Percentiles rank a stretch among this genome's conserved stretches.
Evolutionary conservation across 2,113 vertebrate genomes (phyloP).

Genomic region (Aegithalos caudatus): DNA sequence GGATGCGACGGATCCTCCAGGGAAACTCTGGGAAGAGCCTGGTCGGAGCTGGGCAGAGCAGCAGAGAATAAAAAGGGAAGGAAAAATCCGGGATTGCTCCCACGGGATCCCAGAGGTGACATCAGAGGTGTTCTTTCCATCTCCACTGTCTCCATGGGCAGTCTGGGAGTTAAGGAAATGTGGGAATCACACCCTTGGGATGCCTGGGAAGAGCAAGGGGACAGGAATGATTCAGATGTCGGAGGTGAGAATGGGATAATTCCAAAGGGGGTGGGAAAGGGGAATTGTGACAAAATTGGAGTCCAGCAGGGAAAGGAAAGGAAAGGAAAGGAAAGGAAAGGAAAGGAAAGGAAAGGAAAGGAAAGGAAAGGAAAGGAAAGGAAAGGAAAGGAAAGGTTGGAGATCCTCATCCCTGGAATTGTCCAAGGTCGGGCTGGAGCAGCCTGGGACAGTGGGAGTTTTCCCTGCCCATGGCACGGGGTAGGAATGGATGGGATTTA

Average conservation of each 20-base stretch:
- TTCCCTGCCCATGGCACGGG: too few species aligned
- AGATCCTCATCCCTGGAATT: too few species aligned
- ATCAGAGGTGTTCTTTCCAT: conserved; percentile 56
- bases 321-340: too few species aligned
- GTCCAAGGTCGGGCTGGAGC: too few species aligned
- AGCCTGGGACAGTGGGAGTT: too few species aligned
- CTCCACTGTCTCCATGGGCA: background rate
- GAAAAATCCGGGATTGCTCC: background rate
- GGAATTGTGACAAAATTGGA: too few species aligned
- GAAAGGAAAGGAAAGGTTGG: too few species aligned
- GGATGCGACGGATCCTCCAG: background rate
- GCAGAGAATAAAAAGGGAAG: conserved; percentile 4
- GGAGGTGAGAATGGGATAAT: background rate
- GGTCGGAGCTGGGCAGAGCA: background rate
- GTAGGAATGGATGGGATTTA: background rate
- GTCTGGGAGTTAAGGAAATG: background rate
- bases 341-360: background rate
- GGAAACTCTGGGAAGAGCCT: background rate
- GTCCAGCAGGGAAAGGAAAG: background rate
- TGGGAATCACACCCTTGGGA: background rate
- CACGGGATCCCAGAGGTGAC: background rate
- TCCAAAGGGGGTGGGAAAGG: background rate
- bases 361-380: background rate
- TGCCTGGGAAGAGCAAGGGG: background rate
- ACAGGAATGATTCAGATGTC: background rate